phyloP scores from a whole-genome alignment of 2,888 invertebrate genomes.

The Trissolcus brochymenae region DNA sequence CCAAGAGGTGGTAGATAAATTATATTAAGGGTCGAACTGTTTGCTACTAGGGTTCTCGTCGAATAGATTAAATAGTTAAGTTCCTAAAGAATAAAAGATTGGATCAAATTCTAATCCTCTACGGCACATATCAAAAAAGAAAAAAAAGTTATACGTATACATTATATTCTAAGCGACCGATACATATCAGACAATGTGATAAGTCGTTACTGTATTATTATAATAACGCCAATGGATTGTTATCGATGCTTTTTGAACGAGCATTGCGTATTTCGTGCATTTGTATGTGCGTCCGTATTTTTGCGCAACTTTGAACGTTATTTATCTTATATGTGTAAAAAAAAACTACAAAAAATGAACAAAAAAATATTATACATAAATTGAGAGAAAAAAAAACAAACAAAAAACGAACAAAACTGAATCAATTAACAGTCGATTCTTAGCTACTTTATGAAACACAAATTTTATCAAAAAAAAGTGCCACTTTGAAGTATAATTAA shows the following conservation, averaged over 20 bases:
- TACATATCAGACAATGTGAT: conserved; percentile 58
- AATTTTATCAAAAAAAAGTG: background rate
- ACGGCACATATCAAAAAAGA: conserved; percentile 56
- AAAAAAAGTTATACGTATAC: too few species aligned
- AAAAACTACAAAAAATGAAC: conserved; percentile 22
- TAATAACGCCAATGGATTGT: conserved; percentile 57
- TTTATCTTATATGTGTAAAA: conserved; percentile 41
- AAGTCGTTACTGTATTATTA: conserved; percentile 57
- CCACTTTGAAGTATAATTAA: too few species aligned
- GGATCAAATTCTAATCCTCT: conserved; percentile 57
- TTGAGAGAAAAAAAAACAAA: background rate
- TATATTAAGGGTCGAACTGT: conserved; percentile 15
- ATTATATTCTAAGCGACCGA: conserved; percentile 48
- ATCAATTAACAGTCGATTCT: background rate
- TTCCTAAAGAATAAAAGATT: conserved; percentile 49
- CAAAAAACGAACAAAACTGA: background rate
- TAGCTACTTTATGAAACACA: background rate
- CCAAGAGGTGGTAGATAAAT: conserved; percentile 1
- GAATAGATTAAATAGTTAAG: conserved; percentile 55
- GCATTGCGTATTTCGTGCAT: conserved; percentile 50
- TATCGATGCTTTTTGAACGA: conserved; percentile 45
- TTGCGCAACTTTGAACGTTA: conserved; percentile 46
- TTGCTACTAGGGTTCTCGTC: conserved; percentile 50
- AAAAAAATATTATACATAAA: conserved; percentile 11
- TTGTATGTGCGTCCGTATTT: conserved; percentile 50